phyloP scores from a whole-genome alignment of 2,113 vertebrate genomes.

The Chaetura pelagica region DNA sequence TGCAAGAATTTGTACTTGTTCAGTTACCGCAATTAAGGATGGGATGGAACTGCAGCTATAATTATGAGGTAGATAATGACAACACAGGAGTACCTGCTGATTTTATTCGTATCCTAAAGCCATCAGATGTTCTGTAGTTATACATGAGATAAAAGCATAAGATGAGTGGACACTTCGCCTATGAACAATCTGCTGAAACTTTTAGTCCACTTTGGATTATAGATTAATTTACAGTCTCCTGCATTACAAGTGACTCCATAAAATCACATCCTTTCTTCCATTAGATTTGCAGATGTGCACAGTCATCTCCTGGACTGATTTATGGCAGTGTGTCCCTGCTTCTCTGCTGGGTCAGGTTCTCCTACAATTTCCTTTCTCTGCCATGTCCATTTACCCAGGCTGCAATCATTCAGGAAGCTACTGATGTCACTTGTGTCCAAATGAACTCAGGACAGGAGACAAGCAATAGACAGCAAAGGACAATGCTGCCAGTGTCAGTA shows the following conservation, averaged over 20 bases:
- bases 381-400: background rate
- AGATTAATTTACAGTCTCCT: background rate
- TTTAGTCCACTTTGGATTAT: background rate
- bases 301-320: background rate
- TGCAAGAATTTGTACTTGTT: background rate
- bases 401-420: background rate
- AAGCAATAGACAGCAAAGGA: background rate
- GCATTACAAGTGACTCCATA: background rate
- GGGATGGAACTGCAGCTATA: background rate
- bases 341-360: background rate
- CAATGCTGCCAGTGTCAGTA: background rate
- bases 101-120: background rate
- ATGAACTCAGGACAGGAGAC: background rate
- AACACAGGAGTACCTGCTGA: background rate
- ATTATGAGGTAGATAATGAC: background rate
- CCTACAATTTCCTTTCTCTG: background rate
- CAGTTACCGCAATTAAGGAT: background rate
- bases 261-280: background rate
- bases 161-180: background rate
- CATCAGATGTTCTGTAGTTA: background rate
- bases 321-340: background rate
- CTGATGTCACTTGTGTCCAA: background rate
- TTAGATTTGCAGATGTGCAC: background rate
- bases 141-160: background rate
- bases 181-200: background rate